Base-by-base conservation (phyloP, 2,888 invertebrate species). In the Nymphalis urticae region DNA sequence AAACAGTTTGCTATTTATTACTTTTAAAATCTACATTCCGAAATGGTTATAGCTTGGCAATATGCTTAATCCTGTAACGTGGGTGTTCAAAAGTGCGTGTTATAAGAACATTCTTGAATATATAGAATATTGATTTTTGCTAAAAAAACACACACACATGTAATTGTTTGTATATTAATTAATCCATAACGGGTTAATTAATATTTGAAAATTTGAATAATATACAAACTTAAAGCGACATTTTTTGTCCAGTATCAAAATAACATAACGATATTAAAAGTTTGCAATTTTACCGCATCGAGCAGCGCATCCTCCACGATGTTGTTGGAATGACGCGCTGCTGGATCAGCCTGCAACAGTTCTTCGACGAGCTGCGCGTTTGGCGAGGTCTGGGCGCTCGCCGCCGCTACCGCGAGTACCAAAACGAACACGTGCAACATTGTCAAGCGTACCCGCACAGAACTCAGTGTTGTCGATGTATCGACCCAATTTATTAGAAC, bases 241-340 rank as follows among this genome's bases (percentile, higher is more conserved):
- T 10, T 1, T 19, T 16, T 9, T 48, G 16, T 56, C 6, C 17
- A 8, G 1, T 16, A 6, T 16, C n/a, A 58, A 17, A 9, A 17
- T 1, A 61, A 17, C 7, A 36, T 1, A 32, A 10, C 6, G n/a
- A 32, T 32, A 19, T 2, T 2, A 56, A 24, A 8, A 13, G 4
- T 0, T 7, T 3, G n/a, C 3, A 19, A 9, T 60, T 53, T 61
- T 21, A 66, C 66, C 60, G 60, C 70, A 32, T 70, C 64, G n/a
- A 66, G 56, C n/a, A 62, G 19, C 3, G 70, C 70, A 24, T 70
- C 70, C 24, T 64, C 7, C 24, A 62, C 50, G 50, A 70, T 67
- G 47, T 70, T 66, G 27, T 8, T 32, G 54, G 54, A 56, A n/a
- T 56, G 16, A 2, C 32, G 27, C 8, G 54, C 17, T 16, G 27